Evolutionary conservation across 2,888 invertebrate genomes (phyloP), one percentile per base, ranked within the genome.

Genomic region (Drosophila paracracens): DNA sequence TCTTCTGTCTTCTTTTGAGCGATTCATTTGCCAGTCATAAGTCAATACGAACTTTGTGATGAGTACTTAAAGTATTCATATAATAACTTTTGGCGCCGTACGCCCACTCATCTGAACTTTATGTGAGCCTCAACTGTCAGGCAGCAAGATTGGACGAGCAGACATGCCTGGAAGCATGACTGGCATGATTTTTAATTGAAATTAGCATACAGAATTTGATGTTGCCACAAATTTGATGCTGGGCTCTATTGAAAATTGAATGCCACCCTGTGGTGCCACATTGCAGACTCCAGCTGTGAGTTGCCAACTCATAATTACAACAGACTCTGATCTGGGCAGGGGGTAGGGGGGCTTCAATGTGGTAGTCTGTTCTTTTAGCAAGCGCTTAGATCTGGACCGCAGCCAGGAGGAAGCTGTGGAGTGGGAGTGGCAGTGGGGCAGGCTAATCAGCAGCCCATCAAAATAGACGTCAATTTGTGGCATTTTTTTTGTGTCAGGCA

Each of bases 151-250:
- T 46, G 31, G 31, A 16, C n/a, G 11, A 16, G 48, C 50, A 5
- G 29, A 29, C 18, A 21, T 38, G 54, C 43, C 65, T 40, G 25
- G 35, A 25, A 58, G 68, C 46, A 57, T 67, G 58, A 21, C 58
- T 35, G 29, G 31, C 31, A 69, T 69, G 67, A 80, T 83, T 86
- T 81, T 84, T 87, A 87, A 87, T 87, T 83, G 87, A 87, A 83
- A 83, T 83, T 83, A 84, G 73, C 83, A 82, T 84, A 70, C 59
- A 58, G 71, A 86, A 79, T 82, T 79, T 62, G 64, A 72, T 69
- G 83, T 59, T 69, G 62, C 79, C 83, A 53, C 82, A 54, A 68
- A 74, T 79, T 75, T 62, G 59, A 31, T 62, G 66, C 52, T 50
- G 62, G 67, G 8, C 70, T 65, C 27, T 40, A 64, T 50, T 52